A percentile compares a stretch with the other conserved stretches of the same genome.
phyloP scores from a whole-genome alignment of 2,113 vertebrate species.

The Oxyura jamaicensis region DNA sequence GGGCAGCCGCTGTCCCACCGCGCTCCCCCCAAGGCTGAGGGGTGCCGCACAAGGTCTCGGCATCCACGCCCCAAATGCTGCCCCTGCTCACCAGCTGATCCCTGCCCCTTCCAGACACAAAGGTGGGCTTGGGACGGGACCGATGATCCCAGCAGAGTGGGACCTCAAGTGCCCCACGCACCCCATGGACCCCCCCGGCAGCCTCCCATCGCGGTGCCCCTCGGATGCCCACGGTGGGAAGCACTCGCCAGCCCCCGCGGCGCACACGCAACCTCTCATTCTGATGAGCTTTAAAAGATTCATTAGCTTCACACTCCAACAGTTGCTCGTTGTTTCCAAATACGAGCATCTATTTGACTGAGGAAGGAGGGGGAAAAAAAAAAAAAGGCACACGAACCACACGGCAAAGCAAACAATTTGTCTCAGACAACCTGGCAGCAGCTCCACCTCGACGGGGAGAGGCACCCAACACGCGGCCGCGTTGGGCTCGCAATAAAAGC shows the following conservation, averaged over 20 bases:
- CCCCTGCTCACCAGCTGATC: background rate
- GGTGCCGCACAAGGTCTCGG: background rate
- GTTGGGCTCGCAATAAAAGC: background rate
- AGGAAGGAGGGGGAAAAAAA: background rate
- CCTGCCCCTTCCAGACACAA: background rate
- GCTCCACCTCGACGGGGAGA: background rate
- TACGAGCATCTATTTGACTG: background rate
- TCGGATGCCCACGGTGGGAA: background rate
- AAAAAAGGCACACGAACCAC: background rate
- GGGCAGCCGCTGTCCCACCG: background rate
- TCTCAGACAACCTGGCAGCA: background rate
- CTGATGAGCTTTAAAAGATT: background rate
- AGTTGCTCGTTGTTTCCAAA: background rate
- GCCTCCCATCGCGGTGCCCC: background rate
- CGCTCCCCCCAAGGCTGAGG: background rate
- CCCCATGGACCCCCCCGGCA: background rate
- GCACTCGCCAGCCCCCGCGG: background rate
- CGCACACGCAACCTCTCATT: accelerated
- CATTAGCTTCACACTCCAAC: background rate
- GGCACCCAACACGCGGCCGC: background rate
- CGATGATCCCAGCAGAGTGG: background rate
- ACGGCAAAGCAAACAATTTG: background rate
- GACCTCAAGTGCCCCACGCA: background rate
- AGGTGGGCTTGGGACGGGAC: background rate
- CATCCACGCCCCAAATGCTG: background rate